Evolutionary conservation across 2,888 invertebrate species (phyloP).

Genomic region (Formica aserva): DNA sequence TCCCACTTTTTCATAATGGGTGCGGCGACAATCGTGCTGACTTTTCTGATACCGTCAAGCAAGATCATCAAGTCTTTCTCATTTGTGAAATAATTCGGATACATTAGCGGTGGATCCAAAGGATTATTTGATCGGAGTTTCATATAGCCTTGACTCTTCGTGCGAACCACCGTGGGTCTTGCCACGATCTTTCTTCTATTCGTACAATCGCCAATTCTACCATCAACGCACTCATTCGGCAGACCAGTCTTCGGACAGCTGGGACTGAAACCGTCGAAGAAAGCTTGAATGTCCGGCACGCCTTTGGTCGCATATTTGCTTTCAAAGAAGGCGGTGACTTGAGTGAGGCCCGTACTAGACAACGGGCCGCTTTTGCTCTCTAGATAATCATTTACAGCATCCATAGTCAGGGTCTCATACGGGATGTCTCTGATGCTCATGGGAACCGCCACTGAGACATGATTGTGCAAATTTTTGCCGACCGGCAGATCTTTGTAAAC

Average conservation of each 20-base stretch:
- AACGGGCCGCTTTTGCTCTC: constrained; percentile 83
- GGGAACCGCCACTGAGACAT: constrained; percentile 82
- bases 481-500: constrained; percentile 81
- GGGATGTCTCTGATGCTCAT: constrained; percentile 79
- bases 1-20: constrained; percentile 88
- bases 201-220: constrained; percentile 74
- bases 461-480: constrained; percentile 83
- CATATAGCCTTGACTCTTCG: constrained; percentile 87
- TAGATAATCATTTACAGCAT: constrained; percentile 82
- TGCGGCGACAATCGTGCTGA: constrained; percentile 87
- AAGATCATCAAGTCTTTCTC: constrained; percentile 88
- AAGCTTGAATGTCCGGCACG: constrained; percentile 85
- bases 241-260: constrained; percentile 80
- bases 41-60: constrained; percentile 88
- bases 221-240: constrained; percentile 78
- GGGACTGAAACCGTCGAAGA: constrained; percentile 85
- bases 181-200: constrained; percentile 82
- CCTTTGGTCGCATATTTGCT: constrained; percentile 81
- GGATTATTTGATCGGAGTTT: constrained; percentile 89
- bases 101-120: constrained; percentile 89
- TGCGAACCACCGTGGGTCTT: constrained; percentile 80
- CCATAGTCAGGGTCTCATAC: constrained; percentile 79
- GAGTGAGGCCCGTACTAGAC: constrained; percentile 85
- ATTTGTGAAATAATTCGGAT: constrained; percentile 91
- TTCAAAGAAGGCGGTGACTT: constrained; percentile 84